These are phyloP conservation scores for Perodicticus potto DNA, from an alignment of 2,797 vertebrate genomes.

Conservation along the genomic window DNA sequence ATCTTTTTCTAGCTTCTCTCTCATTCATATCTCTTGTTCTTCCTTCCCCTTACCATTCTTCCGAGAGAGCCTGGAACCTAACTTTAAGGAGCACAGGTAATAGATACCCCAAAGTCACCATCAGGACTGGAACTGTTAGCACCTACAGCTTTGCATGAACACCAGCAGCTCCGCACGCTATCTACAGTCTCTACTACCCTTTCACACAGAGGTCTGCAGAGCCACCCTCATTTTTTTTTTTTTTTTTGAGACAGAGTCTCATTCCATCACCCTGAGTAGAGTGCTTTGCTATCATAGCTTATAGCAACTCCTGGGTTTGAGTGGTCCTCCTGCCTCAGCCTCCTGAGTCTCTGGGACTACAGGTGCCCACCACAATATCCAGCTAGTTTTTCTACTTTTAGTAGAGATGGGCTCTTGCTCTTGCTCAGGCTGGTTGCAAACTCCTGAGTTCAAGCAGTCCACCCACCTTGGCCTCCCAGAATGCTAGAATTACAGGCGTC, in stretches of 20 bases:
- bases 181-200: not conserved
- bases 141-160: accelerated
- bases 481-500: no score
- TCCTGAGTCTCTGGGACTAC: not conserved
- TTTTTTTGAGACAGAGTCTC: not conserved
- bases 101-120: not conserved
- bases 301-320: not conserved
- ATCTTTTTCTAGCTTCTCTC: not conserved
- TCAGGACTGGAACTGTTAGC: not conserved
- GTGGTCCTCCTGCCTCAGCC: not conserved
- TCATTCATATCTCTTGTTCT: not conserved
- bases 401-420: no score
- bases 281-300: not conserved
- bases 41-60: not conserved
- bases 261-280: not conserved
- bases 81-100: constrained; percentile 38
- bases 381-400: no score
- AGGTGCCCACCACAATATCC: no score
- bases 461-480: no score
- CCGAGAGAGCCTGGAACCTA: not conserved
- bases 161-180: no score
- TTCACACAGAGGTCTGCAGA: not conserved
- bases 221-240: not conserved
- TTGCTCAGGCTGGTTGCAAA: no score
- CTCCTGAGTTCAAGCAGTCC: no score